Percentiles rank a stretch among this genome's conserved stretches.
These are phyloP conservation scores for Dicyrtoma fusca DNA, from an alignment of 2,888 invertebrate genomes.

Conservation along the genomic window DNA sequence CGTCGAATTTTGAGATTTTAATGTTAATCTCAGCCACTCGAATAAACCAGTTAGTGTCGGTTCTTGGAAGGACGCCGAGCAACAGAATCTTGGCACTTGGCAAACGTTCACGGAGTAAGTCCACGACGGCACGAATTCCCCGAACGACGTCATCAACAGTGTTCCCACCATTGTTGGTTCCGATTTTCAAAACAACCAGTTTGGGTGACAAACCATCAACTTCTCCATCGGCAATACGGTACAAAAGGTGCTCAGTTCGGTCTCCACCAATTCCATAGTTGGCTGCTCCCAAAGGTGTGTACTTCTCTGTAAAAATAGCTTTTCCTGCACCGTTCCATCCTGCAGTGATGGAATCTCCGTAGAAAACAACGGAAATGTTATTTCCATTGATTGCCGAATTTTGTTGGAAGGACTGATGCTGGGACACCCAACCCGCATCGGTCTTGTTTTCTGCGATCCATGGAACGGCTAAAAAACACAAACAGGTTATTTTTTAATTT, in stretches of 20 bases:
- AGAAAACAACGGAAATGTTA: slow-evolving; percentile 30
- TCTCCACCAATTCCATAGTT: slow-evolving; percentile 37
- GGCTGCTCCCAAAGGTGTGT: slow-evolving; percentile 30
- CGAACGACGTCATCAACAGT: slow-evolving; percentile 18
- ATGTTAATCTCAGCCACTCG: slow-evolving; percentile 25
- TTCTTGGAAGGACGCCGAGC: slow-evolving; percentile 41
- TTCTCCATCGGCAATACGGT: slow-evolving; percentile 26
- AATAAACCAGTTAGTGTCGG: not conserved
- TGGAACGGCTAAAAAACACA: slow-evolving; percentile 9
- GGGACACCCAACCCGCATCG: slow-evolving; percentile 3
- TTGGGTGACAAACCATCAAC: slow-evolving; percentile 19
- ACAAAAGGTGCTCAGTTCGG: slow-evolving; percentile 31
- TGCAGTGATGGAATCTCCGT: slow-evolving; percentile 32
- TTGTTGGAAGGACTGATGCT: slow-evolving; percentile 7
- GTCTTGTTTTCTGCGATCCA: slow-evolving; percentile 21
- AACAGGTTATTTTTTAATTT: not conserved
- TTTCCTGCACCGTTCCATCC: slow-evolving; percentile 17
- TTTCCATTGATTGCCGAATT: slow-evolving; percentile 3
- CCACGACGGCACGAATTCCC: slow-evolving; percentile 29
- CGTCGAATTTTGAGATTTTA: slow-evolving; percentile 39
- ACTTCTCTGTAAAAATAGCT: slow-evolving; percentile 1
- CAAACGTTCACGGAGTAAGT: slow-evolving; percentile 27
- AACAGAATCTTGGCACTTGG: slow-evolving; percentile 42
- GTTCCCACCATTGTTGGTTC: not conserved
- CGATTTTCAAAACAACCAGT: not conserved